Base-by-base conservation (phyloP, 2,888 invertebrate genomes). In the Anarsia innoxiella region DNA sequence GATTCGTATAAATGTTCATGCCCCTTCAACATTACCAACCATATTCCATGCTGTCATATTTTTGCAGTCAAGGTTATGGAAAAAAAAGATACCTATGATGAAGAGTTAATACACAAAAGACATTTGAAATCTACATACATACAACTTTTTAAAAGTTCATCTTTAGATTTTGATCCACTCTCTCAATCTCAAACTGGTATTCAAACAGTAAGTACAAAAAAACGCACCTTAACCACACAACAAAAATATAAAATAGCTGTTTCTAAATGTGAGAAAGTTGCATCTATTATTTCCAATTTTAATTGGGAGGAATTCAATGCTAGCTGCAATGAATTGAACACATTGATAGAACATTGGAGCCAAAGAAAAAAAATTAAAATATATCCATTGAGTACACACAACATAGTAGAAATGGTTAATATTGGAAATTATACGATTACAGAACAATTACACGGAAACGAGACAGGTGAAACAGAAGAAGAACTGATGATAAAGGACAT, bases 261-360 rank as follows among this genome's bases (percentile, higher is more conserved):
- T 13, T 15, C 16, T 14, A 31, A 33, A 13, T 33, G 25, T 13
- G 33, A 33, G 33, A 15, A 31, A 31, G 15, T 31, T 31, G 30
- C 30, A 3, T 31, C 30, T 3, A 31, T 31, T 3, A 31, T 31
- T 31, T 31, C 30, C 1, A 31, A 15, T 15, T 31, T 3, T 10
- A 31, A 15, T 9, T 15, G 13, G 30, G 3, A 31, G 2, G 30
- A 31, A 13, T 31, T 31, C 4, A 31, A 15, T 19, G 19, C 19
- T 8, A 19, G 19, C 8, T 19, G 19, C 8, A 19, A 3, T 8
- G 19, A 19, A 19, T 19, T 19, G 19, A 8, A 19, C 19, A 8
- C 19, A 27, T 10, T 27, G 27, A 11, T 27, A 27, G 11, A 11
- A 11, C 27, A 11, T 27, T 6, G 27, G 11, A 5, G 5, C 27